Conservation (phyloP, 2,888 invertebrate genomes). For the Pheosia gnoma region DNA sequence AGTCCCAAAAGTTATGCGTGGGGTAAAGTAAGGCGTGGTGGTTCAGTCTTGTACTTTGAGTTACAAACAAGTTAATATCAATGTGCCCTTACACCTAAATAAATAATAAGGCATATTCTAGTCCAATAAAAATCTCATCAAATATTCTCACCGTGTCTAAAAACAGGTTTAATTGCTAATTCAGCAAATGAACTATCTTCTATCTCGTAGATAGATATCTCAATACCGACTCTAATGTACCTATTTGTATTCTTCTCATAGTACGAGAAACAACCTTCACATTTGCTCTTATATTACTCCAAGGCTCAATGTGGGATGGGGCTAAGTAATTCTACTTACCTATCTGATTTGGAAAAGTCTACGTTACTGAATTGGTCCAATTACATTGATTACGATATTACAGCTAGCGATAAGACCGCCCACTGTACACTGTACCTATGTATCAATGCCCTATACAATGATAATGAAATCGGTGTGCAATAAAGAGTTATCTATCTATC, state of each 20-base stretch:
- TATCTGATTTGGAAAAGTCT: slow-evolving; percentile 4
- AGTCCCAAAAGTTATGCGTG: no score
- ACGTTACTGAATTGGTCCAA: neutral
- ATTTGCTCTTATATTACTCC: slow-evolving; percentile 12
- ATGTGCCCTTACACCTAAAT: neutral
- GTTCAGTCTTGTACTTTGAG: no score
- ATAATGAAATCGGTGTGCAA: no score
- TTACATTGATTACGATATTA: slow-evolving; percentile 2
- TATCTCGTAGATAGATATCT: neutral
- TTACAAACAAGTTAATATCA: no score
- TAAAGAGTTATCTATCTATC: no score
- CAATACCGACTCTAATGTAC: neutral
- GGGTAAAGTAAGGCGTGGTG: no score
- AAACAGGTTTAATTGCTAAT: neutral
- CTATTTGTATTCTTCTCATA: neutral
- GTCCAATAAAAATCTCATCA: neutral
- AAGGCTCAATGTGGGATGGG: slow-evolving; percentile 7
- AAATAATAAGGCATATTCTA: neutral
- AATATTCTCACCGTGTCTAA: neutral
- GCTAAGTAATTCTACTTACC: slow-evolving; percentile 16
- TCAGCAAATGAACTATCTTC: neutral
- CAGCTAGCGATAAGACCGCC: no score
- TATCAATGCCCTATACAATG: no score
- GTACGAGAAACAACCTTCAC: neutral
- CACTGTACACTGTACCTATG: no score